phyloP scores from a whole-genome alignment of 2,113 vertebrate species.

The Sylvia atricapilla region DNA sequence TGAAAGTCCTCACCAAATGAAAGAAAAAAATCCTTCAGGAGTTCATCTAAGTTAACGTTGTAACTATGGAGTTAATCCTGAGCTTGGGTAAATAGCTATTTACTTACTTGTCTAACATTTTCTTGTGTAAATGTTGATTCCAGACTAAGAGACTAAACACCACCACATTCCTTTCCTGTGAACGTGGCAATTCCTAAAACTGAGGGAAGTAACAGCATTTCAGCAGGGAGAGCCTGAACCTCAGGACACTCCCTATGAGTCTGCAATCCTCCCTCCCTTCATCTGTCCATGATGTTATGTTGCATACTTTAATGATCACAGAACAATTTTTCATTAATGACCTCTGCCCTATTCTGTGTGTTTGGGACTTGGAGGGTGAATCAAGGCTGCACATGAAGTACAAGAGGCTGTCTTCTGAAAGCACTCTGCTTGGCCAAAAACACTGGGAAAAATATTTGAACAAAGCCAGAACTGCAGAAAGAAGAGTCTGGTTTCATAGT shows the following conservation, averaged over 20 bases:
- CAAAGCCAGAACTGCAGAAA: not conserved
- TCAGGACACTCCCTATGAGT: slow-evolving; percentile 58
- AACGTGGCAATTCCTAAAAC: slow-evolving; percentile 35
- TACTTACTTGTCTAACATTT: slow-evolving; percentile 42
- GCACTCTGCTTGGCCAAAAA: not conserved
- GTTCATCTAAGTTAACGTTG: not conserved
- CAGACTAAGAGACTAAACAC: slow-evolving; percentile 19
- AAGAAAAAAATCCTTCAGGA: not conserved
- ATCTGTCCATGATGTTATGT: slow-evolving; percentile 49
- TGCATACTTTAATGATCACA: slow-evolving; percentile 58
- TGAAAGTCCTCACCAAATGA: not conserved
- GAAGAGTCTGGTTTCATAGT: not conserved
- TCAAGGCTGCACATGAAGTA: not conserved
- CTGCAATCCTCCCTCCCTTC: slow-evolving; percentile 10
- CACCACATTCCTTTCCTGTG: slow-evolving; percentile 59
- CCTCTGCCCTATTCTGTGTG: slow-evolving; percentile 2
- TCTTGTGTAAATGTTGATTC: slow-evolving; percentile 42
- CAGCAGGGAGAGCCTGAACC: slow-evolving; percentile 40
- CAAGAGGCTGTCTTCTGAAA: not conserved
- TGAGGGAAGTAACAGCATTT: slow-evolving; percentile 16
- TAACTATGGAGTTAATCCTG: slow-evolving; percentile 1
- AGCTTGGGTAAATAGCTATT: slow-evolving; percentile 36
- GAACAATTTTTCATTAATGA: slow-evolving; percentile 23
- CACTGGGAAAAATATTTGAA: not conserved
- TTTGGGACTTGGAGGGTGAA: slow-evolving; percentile 1